These are phyloP conservation scores for Arrhamphus sclerolepis DNA, from an alignment of 2,797 vertebrate genomes.

Conservation along the genomic window DNA sequence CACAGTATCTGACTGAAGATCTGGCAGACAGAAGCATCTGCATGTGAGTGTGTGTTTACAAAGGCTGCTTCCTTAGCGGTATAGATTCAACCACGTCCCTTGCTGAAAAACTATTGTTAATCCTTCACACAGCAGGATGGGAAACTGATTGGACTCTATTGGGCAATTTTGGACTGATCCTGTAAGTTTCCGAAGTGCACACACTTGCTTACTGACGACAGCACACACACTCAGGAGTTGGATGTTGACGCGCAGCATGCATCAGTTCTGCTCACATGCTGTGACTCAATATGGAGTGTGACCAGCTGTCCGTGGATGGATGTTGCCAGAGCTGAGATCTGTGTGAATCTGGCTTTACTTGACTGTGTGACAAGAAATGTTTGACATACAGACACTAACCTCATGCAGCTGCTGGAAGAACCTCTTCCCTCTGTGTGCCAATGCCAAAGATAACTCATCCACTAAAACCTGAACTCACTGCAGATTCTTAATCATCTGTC, in stretches of 20 bases:
- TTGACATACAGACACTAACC: conserved; percentile 29
- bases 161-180: conserved; percentile 42
- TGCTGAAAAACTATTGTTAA: conserved; percentile 52
- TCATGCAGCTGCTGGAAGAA: conserved; percentile 21
- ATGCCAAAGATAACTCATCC: conserved; percentile 25
- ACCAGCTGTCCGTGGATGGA: conserved; percentile 68
- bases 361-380: conserved; percentile 22
- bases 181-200: conserved; percentile 9
- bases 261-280: conserved; percentile 57
- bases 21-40: conserved; percentile 9
- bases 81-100: conserved; percentile 47
- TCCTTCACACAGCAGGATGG: conserved; percentile 58
- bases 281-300: conserved; percentile 57
- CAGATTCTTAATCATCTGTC: conserved; percentile 42
- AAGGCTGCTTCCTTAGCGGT: conserved; percentile 21
- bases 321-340: conserved; percentile 31
- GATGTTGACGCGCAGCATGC: conserved; percentile 49
- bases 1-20: conserved; percentile 16
- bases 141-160: conserved; percentile 57
- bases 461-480: conserved; percentile 27
- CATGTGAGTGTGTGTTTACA: conserved; percentile 8
- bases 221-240: conserved; percentile 21
- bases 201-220: conserved; percentile 13
- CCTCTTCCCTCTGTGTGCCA: conserved; percentile 11
- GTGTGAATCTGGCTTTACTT: conserved; percentile 12